Evolutionary conservation across 2,113 vertebrate genomes (phyloP).

Genomic region (Bufo gargarizans): DNA sequence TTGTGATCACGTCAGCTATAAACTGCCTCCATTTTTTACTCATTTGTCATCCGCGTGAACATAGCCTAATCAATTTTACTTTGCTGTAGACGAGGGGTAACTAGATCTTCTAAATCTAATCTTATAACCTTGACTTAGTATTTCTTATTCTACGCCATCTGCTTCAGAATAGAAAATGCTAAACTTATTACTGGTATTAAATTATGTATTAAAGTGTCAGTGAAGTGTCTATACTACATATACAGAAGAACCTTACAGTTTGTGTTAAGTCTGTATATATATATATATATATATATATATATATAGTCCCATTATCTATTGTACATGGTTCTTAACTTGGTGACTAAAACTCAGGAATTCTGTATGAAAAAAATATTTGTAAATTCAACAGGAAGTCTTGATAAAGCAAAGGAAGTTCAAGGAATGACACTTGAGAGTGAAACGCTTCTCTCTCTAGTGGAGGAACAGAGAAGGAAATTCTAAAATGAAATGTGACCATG

Average conservation of each 20-base stretch:
- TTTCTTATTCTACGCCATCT: neutral
- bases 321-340: neutral
- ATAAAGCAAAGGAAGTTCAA: slow-evolving; percentile 44
- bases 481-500: neutral
- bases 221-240: neutral
- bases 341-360: slow-evolving; percentile 32
- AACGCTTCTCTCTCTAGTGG: neutral
- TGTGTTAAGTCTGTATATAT: too few species aligned
- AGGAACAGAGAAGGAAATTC: neutral
- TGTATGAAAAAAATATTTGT: slow-evolving; percentile 9
- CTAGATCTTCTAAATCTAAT: neutral
- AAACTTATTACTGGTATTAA: neutral
- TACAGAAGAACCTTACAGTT: too few species aligned
- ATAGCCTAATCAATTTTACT: neutral
- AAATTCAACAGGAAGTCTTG: slow-evolving; percentile 45
- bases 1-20: neutral
- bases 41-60: neutral
- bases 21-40: neutral
- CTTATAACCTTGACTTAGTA: neutral
- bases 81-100: neutral
- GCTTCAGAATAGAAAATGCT: neutral
- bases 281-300: too few species aligned
- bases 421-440: slow-evolving; percentile 4
- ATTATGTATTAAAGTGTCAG: neutral
- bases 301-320: neutral